Evolutionary conservation across 2,888 invertebrate species (phyloP).

Genomic region (Lamellibrachia satsuma): DNA sequence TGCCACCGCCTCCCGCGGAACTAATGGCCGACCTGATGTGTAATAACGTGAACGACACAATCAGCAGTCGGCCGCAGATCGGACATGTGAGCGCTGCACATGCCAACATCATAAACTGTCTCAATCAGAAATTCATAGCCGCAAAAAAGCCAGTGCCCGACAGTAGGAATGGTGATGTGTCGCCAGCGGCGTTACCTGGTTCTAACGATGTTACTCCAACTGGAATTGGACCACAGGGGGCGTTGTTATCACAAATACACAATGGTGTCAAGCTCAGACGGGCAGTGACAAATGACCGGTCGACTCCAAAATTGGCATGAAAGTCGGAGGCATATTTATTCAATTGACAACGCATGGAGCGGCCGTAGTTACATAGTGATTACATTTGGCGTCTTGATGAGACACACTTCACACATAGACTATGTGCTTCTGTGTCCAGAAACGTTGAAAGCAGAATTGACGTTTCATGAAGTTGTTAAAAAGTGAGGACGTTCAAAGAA

Average conservation of each 20-base stretch:
- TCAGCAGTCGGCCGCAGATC: background rate
- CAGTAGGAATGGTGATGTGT: background rate
- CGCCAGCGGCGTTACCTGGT: background rate
- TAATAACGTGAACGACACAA: background rate
- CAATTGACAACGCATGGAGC: background rate
- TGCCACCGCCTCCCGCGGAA: slow-evolving; percentile 31
- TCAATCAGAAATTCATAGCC: background rate
- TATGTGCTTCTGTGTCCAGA: background rate
- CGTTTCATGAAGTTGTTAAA: background rate
- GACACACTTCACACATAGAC: too few species aligned
- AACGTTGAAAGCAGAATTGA: background rate
- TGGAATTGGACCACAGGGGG: background rate
- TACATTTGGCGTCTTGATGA: background rate
- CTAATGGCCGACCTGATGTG: slow-evolving; percentile 23
- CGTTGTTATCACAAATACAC: background rate
- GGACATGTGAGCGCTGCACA: background rate
- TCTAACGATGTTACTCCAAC: background rate
- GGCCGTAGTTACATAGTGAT: background rate
- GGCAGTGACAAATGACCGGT: background rate
- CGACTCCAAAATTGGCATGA: background rate
- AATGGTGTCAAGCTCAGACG: background rate
- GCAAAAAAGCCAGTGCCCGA: background rate
- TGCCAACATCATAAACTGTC: slow-evolving; percentile 4
- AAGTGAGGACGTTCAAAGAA: background rate
- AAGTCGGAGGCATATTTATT: background rate